Evolutionary conservation across 2,113 vertebrate genomes (phyloP), one percentile per base, ranked within the genome.

Genomic region (Orientallactaga bullata): DNA sequence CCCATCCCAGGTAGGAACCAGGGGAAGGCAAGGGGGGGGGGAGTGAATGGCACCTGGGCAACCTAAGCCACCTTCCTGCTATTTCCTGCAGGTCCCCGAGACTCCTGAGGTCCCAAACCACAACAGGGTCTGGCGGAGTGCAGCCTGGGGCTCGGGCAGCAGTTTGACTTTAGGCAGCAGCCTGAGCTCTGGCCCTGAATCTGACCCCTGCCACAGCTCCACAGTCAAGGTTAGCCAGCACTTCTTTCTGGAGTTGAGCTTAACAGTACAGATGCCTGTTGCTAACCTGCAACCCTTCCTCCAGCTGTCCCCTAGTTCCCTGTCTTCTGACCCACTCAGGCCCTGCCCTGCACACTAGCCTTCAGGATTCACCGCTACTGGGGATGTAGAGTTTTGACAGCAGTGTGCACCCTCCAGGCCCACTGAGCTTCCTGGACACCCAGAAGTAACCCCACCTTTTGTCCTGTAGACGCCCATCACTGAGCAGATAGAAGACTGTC

Each of bases 141-240:
- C 42, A 37, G 66, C 78, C 58, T 69, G 78, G 91, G 90, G 61
- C 82, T 95, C 78, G 0, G 78, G 86, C 80, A 97, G 96, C 87
- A 97, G 92, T 85, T 55, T 95, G 84, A 93, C 94, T 61, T 86
- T 89, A 17, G 87, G 55, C 88, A 95, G 77, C 88, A 88, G 88
- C 60, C 66, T 69, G 26, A 20, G 58, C 24, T 30, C 72, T 90
- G 85, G 82, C 58, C 16, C 30, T 32, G 37, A 66, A 5, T 3
- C 42, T 35, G 74, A 24, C 24, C n/a, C 37, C 58, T 47, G 83
- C 77, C 39, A 30, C 9, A 85, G 55, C 65, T 55, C n/a, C 47
- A 28, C 23, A 37, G 32, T 63, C 74, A 61, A 20, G 26, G 18
- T 35, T 77, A 42, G 73, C 65, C 69, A 24, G 30, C n/a, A n/a